A percentile compares a stretch with the other conserved stretches of the same genome.
Conservation (phyloP, 2,888 invertebrate species). For the Phortica magna region DNA sequence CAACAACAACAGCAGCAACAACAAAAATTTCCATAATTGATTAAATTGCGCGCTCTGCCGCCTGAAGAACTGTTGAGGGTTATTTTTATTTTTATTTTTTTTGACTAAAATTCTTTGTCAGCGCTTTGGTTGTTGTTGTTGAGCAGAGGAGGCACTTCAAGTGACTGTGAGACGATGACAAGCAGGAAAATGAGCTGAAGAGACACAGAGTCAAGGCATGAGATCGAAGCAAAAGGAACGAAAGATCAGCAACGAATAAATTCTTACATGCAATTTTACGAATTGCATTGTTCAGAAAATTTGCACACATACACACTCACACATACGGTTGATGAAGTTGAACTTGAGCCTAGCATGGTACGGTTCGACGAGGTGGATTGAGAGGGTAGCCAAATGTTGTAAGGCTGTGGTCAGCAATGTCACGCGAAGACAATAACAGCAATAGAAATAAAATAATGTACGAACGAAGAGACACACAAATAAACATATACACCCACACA, state of each 20-base stretch:
- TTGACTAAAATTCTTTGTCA: no score
- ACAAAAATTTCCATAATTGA: slow-evolving; percentile 63
- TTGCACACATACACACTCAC: not conserved
- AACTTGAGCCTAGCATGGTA: not conserved
- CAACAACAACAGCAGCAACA: no score
- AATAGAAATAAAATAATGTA: no score
- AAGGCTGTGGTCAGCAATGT: no score
- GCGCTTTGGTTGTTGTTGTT: no score
- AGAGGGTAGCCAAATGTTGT: no score
- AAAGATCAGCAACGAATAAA: slow-evolving; percentile 53
- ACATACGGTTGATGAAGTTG: not conserved
- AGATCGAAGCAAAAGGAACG: not conserved
- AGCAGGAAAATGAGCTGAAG: slow-evolving; percentile 59
- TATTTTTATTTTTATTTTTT: slow-evolving; percentile 13
- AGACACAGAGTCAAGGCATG: slow-evolving; percentile 31
- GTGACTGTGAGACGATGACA: slow-evolving; percentile 40
- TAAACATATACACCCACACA: not conserved
- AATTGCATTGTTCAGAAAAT: slow-evolving; percentile 18
- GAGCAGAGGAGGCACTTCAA: no score
- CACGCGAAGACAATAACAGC: no score
- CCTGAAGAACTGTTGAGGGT: slow-evolving; percentile 24
- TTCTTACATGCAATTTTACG: slow-evolving; percentile 63
- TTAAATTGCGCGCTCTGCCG: slow-evolving; percentile 51
- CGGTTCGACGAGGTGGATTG: no score
- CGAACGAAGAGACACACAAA: no score